Base-by-base conservation (phyloP, 2,888 invertebrate genomes). In the Stenurella melanura region DNA sequence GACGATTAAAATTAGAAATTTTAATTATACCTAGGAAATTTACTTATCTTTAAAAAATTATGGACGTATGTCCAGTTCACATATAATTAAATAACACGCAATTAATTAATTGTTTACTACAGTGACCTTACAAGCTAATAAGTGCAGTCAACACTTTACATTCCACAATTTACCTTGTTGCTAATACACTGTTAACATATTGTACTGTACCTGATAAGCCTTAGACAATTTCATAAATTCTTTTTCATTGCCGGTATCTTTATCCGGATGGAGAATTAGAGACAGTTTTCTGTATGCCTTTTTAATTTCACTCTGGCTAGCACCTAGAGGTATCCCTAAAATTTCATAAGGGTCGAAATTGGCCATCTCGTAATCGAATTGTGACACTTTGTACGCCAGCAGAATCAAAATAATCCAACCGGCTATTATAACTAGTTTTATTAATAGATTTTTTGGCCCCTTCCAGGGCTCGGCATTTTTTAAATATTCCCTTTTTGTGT, bases 261-360 rank as follows among this genome's bases (percentile, higher is more conserved):
- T 98, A 87, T 99, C 99, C 60, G 99, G 99, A 94, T 99, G 99
- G 85, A 96, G 93, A 82, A 97, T 94, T 71, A 98, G 92, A 42
- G 98, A 98, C 74, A 98, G 92, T 89, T 96, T 96, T 77, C 98
- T 94, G 89, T 99, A 99, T 12, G 98, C 97, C 90, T 95, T 97
- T 89, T 98, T 99, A 69, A 99, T 97, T 86, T 98, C 97, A 26
- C 93, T 92, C 88, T 95, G 94, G 54, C 96, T 94, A 17, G 99
- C 94, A 73, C 96, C 97, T 78, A 95, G 92, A 73, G 98, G 96
- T 81, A 99, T 92, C 66, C 95, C 96, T 76, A 99, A 91, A 87
- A 99, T 98, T 88, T 97, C 96, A 91, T 97, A 99, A 0, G 99
- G 99, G 92, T 99, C 99, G 91, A 99, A 99, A 89, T 98, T 99